Percentiles rank a stretch among this genome's conserved stretches.
Evolutionary conservation across 1,140 invertebrate species (phyloP).

Genomic region (Agraylea sexmaculata): DNA sequence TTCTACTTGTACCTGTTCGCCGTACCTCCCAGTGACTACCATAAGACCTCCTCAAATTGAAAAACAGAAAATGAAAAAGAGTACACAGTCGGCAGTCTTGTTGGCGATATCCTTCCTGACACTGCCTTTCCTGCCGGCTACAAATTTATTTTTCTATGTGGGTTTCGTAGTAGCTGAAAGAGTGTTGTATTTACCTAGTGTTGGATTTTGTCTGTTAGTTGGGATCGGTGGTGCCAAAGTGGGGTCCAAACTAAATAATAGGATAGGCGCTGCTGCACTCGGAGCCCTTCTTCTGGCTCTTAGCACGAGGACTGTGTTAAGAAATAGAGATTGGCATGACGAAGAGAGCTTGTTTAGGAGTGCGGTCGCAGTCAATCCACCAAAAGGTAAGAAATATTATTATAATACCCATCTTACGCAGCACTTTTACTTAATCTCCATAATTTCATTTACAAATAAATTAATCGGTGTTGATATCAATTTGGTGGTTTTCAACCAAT

Average conservation of each 20-base stretch:
- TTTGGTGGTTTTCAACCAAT: too few species aligned
- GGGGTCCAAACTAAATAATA: slow-evolving; percentile 37
- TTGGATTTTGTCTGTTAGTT: slow-evolving; percentile 84
- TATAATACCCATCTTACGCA: slow-evolving; percentile 4
- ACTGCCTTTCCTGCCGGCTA: slow-evolving; percentile 86
- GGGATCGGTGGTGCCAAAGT: slow-evolving; percentile 58
- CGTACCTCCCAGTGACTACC: slow-evolving; percentile 20
- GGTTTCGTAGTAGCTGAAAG: slow-evolving; percentile 95
- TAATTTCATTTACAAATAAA: too few species aligned
- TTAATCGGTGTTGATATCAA: too few species aligned
- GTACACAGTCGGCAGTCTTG: slow-evolving; percentile 39
- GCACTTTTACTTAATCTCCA: not conserved
- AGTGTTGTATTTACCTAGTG: slow-evolving; percentile 88
- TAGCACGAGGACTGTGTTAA: slow-evolving; percentile 60
- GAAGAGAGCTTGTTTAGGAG: slow-evolving; percentile 89
- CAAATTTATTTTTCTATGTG: slow-evolving; percentile 90
- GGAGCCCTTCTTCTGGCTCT: slow-evolving; percentile 55
- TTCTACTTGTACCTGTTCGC: slow-evolving; percentile 32
- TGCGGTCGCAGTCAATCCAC: slow-evolving; percentile 84
- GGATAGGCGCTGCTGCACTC: slow-evolving; percentile 37
- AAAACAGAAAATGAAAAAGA: slow-evolving; percentile 25
- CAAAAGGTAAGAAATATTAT: slow-evolving; percentile 89
- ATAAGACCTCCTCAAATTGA: slow-evolving; percentile 24
- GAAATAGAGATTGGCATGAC: slow-evolving; percentile 85
- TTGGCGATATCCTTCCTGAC: slow-evolving; percentile 67